Evolutionary conservation across 2,113 vertebrate species (phyloP).

Genomic region (Urocynchramus pylzowi): DNA sequence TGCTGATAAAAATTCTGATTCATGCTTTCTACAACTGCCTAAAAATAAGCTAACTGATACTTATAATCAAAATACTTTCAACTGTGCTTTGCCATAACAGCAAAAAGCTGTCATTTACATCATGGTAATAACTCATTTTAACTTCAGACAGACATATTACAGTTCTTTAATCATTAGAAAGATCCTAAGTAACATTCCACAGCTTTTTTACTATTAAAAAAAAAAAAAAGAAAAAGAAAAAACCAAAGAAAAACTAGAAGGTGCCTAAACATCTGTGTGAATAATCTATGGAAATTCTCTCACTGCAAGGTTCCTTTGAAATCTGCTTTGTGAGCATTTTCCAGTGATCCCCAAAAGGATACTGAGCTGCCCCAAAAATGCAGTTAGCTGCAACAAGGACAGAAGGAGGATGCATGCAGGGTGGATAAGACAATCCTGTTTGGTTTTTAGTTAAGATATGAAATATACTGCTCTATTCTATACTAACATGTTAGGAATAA

Average conservation of each 20-base stretch:
- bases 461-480: neutral
- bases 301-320: neutral
- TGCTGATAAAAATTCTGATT: neutral
- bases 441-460: neutral
- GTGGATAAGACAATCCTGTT: neutral
- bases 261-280: neutral
- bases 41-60: neutral
- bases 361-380: neutral
- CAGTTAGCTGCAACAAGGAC: neutral
- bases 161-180: neutral
- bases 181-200: neutral
- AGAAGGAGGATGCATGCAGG: neutral
- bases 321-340: neutral
- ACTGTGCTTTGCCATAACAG: neutral
- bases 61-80: neutral
- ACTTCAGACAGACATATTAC: neutral
- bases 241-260: neutral
- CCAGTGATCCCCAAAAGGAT: neutral
- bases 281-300: neutral
- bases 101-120: neutral
- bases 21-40: neutral
- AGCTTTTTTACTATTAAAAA: neutral
- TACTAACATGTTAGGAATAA: neutral
- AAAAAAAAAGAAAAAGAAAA: neutral
- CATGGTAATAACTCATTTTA: neutral